phyloP scores from a whole-genome alignment of 2,888 invertebrate genomes.

The Petrophora chlorosata region DNA sequence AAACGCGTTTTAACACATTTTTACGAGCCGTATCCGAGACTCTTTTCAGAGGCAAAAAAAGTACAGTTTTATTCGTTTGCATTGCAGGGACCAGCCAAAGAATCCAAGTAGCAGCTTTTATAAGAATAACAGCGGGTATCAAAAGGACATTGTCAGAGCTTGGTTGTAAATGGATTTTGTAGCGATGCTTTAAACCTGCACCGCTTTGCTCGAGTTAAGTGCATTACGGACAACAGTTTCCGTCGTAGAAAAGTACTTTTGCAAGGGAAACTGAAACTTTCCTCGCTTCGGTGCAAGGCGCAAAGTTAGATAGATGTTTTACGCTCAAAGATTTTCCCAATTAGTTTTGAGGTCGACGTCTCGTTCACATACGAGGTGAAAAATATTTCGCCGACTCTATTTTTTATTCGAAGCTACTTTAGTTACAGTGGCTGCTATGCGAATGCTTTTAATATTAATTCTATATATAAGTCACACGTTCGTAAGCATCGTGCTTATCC shows the following conservation, averaged over 20 bases:
- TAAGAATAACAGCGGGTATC: constrained; percentile 44
- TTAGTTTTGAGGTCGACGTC: constrained; percentile 29
- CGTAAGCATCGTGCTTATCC: too few relatives aligned
- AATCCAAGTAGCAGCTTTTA: constrained; percentile 30
- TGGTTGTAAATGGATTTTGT: constrained; percentile 54
- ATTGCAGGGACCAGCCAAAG: constrained; percentile 42
- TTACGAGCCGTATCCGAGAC: constrained; percentile 34
- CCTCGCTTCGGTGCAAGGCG: constrained; percentile 15
- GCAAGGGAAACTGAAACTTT: constrained; percentile 34
- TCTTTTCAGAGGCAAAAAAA: constrained; percentile 32
- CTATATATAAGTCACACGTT: too few relatives aligned
- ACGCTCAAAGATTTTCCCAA: constrained; percentile 25
- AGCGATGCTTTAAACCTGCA: constrained; percentile 47
- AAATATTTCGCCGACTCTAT: background rate
- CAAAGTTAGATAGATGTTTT: constrained; percentile 33
- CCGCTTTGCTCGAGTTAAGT: constrained; percentile 39
- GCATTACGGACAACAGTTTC: constrained; percentile 33
- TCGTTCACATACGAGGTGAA: constrained; percentile 1
- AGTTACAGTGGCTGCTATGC: too few relatives aligned
- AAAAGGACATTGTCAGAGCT: constrained; percentile 49
- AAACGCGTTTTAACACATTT: constrained; percentile 28
- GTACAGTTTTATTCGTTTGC: constrained; percentile 37
- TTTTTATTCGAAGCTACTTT: too few relatives aligned
- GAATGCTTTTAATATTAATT: too few relatives aligned
- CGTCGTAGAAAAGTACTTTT: constrained; percentile 31